Conservation (phyloP, 2,113 vertebrate species). For the Macrotis lagotis region DNA sequence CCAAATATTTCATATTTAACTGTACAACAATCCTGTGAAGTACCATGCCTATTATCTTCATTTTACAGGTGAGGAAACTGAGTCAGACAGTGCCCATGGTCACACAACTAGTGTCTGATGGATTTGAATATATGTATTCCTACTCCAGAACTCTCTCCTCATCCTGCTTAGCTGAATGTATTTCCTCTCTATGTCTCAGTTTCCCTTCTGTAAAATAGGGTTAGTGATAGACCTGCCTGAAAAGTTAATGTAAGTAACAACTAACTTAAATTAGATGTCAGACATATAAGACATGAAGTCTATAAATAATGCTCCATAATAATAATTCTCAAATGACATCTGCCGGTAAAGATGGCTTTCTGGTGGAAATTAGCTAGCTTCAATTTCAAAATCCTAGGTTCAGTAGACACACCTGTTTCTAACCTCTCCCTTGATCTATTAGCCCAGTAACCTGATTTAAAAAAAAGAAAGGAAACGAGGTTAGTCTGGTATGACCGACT, state of each 20-base stretch:
- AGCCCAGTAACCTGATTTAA: background rate
- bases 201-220: background rate
- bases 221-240: background rate
- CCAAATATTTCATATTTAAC: background rate
- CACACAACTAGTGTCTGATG: background rate
- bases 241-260: background rate
- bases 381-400: background rate
- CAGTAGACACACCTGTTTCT: background rate
- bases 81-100: background rate
- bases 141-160: background rate
- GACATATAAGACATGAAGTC: background rate
- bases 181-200: background rate
- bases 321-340: background rate
- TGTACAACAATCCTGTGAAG: background rate
- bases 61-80: background rate
- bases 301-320: background rate
- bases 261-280: background rate
- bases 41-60: background rate
- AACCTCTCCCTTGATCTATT: background rate
- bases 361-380: background rate
- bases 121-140: background rate
- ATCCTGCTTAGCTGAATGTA: background rate
- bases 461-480: background rate
- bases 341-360: background rate
- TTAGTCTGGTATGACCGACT: background rate